Conservation (phyloP, 2,113 vertebrate genomes). For the Antigone vipio region DNA sequence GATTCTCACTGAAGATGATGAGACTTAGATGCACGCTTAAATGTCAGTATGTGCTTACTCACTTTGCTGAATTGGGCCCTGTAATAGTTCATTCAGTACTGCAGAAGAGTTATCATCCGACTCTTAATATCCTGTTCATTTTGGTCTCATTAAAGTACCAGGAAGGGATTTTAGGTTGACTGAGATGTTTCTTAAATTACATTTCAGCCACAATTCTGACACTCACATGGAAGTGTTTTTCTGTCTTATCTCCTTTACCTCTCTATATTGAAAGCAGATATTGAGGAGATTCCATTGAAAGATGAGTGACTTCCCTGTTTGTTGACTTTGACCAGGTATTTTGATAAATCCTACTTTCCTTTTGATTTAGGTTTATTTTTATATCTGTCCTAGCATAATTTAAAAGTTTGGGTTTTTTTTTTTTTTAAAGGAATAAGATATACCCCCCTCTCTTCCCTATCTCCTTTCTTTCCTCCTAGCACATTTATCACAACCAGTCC, state of each 20-base stretch:
- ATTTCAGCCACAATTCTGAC: neutral
- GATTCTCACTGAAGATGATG: neutral
- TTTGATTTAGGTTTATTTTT: slow-evolving; percentile 23
- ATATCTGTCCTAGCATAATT: neutral
- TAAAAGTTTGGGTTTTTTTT: neutral
- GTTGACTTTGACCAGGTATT: slow-evolving; percentile 15
- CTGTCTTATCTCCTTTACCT: neutral
- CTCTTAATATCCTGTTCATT: slow-evolving; percentile 53
- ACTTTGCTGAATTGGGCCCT: neutral
- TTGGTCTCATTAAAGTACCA: neutral
- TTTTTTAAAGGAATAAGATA: neutral
- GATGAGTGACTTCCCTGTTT: neutral
- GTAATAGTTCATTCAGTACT: neutral
- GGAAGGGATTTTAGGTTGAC: slow-evolving; percentile 1
- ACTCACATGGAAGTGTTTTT: neutral
- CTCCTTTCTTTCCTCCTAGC: neutral
- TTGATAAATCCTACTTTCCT: slow-evolving; percentile 17
- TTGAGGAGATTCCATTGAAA: neutral
- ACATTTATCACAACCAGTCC: neutral
- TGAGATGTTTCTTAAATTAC: neutral
- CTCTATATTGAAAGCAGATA: neutral
- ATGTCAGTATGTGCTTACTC: slow-evolving; percentile 23
- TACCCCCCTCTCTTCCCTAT: neutral
- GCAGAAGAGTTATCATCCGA: neutral
- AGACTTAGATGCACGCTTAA: neutral